A percentile compares a stretch with the other conserved stretches of the same genome.
Conservation (phyloP, 2,113 vertebrate genomes). For the Eptesicus fuscus region DNA sequence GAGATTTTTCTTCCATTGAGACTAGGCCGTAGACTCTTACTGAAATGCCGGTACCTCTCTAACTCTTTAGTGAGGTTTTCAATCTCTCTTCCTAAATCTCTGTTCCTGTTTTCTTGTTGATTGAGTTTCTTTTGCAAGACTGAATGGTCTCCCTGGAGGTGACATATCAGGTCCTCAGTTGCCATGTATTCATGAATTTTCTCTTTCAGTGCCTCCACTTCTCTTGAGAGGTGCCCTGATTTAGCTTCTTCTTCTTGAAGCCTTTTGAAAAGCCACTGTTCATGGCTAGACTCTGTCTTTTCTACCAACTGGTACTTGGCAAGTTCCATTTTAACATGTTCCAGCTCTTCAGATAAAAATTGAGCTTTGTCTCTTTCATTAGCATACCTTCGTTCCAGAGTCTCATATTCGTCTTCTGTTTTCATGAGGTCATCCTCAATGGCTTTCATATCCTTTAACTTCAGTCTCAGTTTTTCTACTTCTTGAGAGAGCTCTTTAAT, state of each 20-base stretch:
- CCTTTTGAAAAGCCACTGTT: slow-evolving; percentile 92
- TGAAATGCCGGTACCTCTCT: slow-evolving; percentile 93
- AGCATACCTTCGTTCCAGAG: slow-evolving; percentile 89
- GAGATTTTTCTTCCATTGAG: slow-evolving; percentile 94
- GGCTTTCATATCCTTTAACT: slow-evolving; percentile 94
- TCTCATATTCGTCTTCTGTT: slow-evolving; percentile 92
- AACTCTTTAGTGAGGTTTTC: slow-evolving; percentile 93
- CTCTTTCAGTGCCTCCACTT: slow-evolving; percentile 94
- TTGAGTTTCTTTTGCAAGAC: slow-evolving; percentile 92
- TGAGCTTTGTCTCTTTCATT: slow-evolving; percentile 90
- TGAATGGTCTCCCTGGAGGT: slow-evolving; percentile 90
- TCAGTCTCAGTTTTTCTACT: slow-evolving; percentile 91
- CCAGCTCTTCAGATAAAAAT: slow-evolving; percentile 90
- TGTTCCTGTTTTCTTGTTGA: slow-evolving; percentile 95
- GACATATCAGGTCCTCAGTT: slow-evolving; percentile 92
- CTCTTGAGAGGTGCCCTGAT: slow-evolving; percentile 92
- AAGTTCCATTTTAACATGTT: slow-evolving; percentile 90
- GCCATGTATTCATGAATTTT: slow-evolving; percentile 96
- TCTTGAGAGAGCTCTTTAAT: slow-evolving; percentile 96
- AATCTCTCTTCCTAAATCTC: slow-evolving; percentile 93
- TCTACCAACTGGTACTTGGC: slow-evolving; percentile 93
- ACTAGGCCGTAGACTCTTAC: slow-evolving; percentile 89
- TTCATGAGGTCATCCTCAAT: slow-evolving; percentile 94
- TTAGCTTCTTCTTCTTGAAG: slow-evolving; percentile 95
- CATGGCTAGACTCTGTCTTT: slow-evolving; percentile 92